These are phyloP conservation scores for Lacanobia oleracea DNA, from an alignment of 2,888 invertebrate genomes.

Conservation along the genomic window DNA sequence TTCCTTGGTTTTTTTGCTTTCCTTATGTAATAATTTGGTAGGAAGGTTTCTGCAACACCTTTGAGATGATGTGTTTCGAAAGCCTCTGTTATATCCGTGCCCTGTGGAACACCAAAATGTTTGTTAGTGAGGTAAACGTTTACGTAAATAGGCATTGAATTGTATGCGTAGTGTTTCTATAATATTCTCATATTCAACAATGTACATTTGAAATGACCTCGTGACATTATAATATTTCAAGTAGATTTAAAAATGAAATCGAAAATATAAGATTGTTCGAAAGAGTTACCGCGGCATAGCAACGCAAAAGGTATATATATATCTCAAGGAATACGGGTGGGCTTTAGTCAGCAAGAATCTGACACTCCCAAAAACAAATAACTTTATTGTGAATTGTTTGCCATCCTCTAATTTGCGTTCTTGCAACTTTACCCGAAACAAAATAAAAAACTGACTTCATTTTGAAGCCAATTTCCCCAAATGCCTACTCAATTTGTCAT, in stretches of 20 bases:
- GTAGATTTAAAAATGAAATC: too few species aligned
- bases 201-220: conserved; percentile 5
- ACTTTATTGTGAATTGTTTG: too few species aligned
- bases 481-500: conserved; percentile 19
- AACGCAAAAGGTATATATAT: too few species aligned
- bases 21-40: conserved; percentile 93
- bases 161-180: neutral
- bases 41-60: conserved; percentile 90
- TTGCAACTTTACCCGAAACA: too few species aligned
- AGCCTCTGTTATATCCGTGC: conserved; percentile 92
- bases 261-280: too few species aligned
- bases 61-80: conserved; percentile 92
- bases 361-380: too few species aligned
- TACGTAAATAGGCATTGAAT: neutral
- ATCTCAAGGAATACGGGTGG: too few species aligned
- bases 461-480: neutral
- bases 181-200: neutral
- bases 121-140: neutral
- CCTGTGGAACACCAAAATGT: conserved; percentile 79
- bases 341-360: too few species aligned
- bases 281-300: too few species aligned
- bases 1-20: conserved; percentile 92
- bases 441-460: neutral
- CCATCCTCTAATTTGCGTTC: too few species aligned
- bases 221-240: too few species aligned